Base-by-base conservation (phyloP, 35 echinoderm and acorn worm genomes). In the Heliocidaris erythrogramma region DNA sequence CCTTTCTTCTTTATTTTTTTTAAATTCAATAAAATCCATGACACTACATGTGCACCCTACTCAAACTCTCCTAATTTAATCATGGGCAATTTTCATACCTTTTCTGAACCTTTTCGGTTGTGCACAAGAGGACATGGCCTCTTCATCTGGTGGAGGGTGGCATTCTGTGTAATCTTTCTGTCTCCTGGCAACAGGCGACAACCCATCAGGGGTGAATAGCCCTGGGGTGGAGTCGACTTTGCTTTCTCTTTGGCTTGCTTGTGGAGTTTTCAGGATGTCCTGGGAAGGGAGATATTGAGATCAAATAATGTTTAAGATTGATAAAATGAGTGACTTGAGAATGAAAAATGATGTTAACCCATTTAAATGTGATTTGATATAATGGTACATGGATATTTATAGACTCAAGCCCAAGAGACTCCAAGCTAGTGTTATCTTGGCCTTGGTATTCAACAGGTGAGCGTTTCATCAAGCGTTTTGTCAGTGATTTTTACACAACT, bases 141-240 rank as follows among this genome's bases (percentile, higher is more conserved):
- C 65, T 5, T 78, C 65, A 0, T 78, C 65, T 71, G 16, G 61
- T 5, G 17, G 65, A n/a, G 65, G 65, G 65, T 78, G 18, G 65
- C 65, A 78, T n/a, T 78, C 65, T 78, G 65, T 18, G 65, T 78
- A 78, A 78, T 78, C 65, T 78, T 78, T 78, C 18, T n/a, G 27
- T 24, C 27, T 18, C 65, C 27, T 78, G 27, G 21, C 18, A 92
- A 59, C 91, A 52, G 91, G 91, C 18, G 48, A 59, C 47, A 14
- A n/a, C 31, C 47, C 49, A 92, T 92, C 91, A 92, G 91, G 91
- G 16, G 91, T 92, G 50, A 92, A 92, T 10, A 92, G 47, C n/a
- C 49, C 49, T 48, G 91, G 91, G 13, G 91, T 92, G 21, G 91
- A 59, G 27, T 9, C 5, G 91, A 27, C 18, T 30, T 92, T 32